Base-by-base conservation (phyloP, 2,113 vertebrate species). In the Corydoras maculifer region DNA sequence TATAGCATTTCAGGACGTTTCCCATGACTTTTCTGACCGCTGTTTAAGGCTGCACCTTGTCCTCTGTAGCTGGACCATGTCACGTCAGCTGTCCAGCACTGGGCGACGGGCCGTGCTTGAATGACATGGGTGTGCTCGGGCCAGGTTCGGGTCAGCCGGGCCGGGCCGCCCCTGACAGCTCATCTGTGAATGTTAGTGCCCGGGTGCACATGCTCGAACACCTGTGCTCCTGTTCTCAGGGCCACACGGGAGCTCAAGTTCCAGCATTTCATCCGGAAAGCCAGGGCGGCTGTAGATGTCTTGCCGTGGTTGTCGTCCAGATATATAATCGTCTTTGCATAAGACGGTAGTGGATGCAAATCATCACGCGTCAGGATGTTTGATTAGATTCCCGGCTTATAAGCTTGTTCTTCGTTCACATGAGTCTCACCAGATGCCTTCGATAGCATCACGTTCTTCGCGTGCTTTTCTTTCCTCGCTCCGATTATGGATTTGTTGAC, bases 151-250 rank as follows among this genome's bases (percentile, higher is more conserved):
- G 76, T 74, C 74, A 73, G 67, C 58, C 62, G 51, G 73, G 51
- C 51, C 15, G 60, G 50, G 48, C 18, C 25, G 6, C 58, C 54
- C 58, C 61, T 81, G 73, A 81, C 77, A 74, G 70, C 62, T 60
- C 74, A 53, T 74, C 67, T n/a, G 32, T 73, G 69, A 69, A 65
- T 43, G 58, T 73, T 62, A 62, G 12, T 53, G 49, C 59, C 58
- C 65, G 79, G 76, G 80, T 80, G 73, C 64, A 69, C 57, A 31
- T 65, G 55, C 51, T 32, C 35, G 60, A 70, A 66, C 77, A 79
- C 79, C 77, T 80, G 73, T 77, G 73, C 4, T 13, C 48, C 51
- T 43, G 10, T 74, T 62, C 58, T 76, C 8, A 25, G 3, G 72
- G 65, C 74, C 76, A 76, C 66, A 65, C 48, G 30, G 65, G 59